A percentile compares a stretch with the other conserved stretches of the same genome.
Conservation (phyloP, 2,797 vertebrate genomes). For the Taenioides sp. region DNA sequence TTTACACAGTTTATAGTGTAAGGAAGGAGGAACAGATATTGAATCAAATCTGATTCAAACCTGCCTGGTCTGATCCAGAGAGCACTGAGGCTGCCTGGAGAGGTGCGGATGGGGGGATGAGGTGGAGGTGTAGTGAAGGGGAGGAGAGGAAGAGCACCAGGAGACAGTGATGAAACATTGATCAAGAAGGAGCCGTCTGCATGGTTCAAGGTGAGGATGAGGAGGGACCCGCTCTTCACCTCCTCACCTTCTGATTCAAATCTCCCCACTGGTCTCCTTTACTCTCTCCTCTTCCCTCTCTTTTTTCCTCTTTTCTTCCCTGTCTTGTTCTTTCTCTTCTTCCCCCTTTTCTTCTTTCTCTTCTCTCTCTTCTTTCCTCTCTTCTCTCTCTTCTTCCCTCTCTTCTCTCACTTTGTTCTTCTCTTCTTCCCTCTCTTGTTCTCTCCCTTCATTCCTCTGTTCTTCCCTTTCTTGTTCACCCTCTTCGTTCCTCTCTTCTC, state of each 20-base stretch:
- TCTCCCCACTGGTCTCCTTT: neutral
- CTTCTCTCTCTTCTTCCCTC: too few species aligned
- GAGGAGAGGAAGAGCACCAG: constrained; percentile 34
- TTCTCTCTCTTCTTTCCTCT: too few species aligned
- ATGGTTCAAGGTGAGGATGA: constrained; percentile 64
- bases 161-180: constrained; percentile 62
- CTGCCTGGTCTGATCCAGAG: constrained; percentile 31
- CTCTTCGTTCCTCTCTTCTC: too few species aligned
- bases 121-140: neutral
- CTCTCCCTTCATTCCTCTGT: too few species aligned
- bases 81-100: constrained; percentile 2
- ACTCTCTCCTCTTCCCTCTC: neutral
- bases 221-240: constrained; percentile 40
- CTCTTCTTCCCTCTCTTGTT: too few species aligned
- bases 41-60: neutral
- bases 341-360: too few species aligned
- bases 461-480: too few species aligned
- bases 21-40: too few species aligned
- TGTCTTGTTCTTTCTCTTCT: too few species aligned
- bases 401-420: too few species aligned
- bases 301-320: neutral
- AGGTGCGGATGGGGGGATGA: neutral
- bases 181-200: constrained; percentile 50
- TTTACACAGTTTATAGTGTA: too few species aligned
- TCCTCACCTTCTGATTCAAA: constrained; percentile 27